Conservation (phyloP, 2,113 vertebrate species). For the Stigmatopora nigra region DNA sequence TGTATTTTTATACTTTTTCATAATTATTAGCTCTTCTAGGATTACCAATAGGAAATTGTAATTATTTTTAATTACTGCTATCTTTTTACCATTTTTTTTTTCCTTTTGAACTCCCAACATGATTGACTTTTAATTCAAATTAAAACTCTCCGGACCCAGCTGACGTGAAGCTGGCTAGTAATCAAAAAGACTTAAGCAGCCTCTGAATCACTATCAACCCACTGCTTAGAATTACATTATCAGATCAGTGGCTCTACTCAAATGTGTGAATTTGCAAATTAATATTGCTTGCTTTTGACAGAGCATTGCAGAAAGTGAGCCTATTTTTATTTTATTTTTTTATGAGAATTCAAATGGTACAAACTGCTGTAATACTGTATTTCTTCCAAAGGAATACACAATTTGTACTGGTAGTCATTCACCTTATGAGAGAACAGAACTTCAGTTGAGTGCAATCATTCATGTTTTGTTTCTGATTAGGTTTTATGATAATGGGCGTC, state of each 20-base stretch:
- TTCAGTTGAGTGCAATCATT: constrained; percentile 35
- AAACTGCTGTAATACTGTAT: constrained; percentile 28
- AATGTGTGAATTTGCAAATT: constrained; percentile 17
- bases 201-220: constrained; percentile 8
- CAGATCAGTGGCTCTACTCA: neutral
- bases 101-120: neutral
- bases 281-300: constrained; percentile 13
- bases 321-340: constrained; percentile 8
- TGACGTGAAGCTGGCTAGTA: neutral
- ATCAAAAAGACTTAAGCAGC: neutral
- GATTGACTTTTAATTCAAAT: constrained; percentile 1
- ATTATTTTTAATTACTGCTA: neutral
- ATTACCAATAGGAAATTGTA: neutral
- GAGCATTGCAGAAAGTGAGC: constrained; percentile 19
- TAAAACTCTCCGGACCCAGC: neutral
- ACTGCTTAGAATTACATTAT: neutral
- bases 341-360: constrained; percentile 27
- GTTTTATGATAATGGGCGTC: constrained; percentile 51
- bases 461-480: constrained; percentile 32
- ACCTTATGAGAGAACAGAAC: constrained; percentile 40
- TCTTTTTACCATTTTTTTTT: neutral
- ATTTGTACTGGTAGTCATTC: constrained; percentile 15
- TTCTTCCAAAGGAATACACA: constrained; percentile 26
- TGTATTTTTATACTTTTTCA: neutral
- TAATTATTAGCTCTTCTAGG: neutral